phyloP scores from a whole-genome alignment of 2,113 vertebrate genomes.

The Rhea pennata region DNA sequence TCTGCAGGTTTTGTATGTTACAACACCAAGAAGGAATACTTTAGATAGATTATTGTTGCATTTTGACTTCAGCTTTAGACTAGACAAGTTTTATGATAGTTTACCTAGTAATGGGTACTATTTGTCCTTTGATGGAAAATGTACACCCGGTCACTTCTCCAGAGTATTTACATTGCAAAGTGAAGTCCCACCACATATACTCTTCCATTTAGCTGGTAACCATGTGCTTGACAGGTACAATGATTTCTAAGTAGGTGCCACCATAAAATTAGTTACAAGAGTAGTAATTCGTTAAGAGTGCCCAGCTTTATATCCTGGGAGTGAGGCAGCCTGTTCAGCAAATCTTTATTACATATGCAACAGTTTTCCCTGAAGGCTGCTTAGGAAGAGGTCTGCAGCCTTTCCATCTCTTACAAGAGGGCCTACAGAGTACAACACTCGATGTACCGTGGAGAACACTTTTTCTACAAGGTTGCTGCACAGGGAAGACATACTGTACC shows the following conservation, averaged over 20 bases:
- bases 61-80: neutral
- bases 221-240: neutral
- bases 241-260: neutral
- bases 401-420: neutral
- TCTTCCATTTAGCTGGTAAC: neutral
- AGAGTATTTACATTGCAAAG: neutral
- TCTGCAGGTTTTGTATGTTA: neutral
- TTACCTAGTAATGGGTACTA: neutral
- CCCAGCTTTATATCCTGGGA: neutral
- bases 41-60: neutral
- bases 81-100: neutral
- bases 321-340: neutral
- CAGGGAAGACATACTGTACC: neutral
- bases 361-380: neutral
- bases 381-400: neutral
- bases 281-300: neutral
- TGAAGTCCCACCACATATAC: neutral
- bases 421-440: neutral
- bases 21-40: neutral
- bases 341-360: neutral
- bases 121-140: neutral
- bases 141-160: neutral
- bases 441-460: neutral
- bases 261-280: neutral
- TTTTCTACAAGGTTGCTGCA: neutral